Evolutionary conservation across 2,888 invertebrate genomes (phyloP), one percentile per base, ranked within the genome.

Genomic region (Ctenicera cuprea): DNA sequence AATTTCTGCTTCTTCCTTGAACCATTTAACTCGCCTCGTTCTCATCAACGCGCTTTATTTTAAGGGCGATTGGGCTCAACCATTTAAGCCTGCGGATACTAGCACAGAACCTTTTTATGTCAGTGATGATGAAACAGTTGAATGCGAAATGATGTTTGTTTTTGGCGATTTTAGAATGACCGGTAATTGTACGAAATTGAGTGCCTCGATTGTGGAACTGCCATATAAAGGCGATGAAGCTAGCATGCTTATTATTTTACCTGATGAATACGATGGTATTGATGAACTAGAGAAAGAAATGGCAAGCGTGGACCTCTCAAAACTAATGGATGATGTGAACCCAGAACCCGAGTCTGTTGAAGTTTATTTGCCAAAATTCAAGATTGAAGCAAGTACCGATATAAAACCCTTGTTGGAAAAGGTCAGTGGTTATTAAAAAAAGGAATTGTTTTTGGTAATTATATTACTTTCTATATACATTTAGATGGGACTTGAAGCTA

Each of bases 31-130:
- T 0, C 88, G 91, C 62, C 86, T 95, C 71, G 92, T 96, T 1
- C 89, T 97, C 3, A 90, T 95, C 1, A 97, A 95, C 84, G 96
- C 95, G 0, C 90, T 97, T 16, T 95, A 96, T 84, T 96, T 97
- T 87, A 96, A 96, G 89, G 91, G 93, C 1, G 88, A 90, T 41
- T 97, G 96, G 95, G 85, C 88, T 54, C 84, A 89, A 30, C 89
- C 92, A 79, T 97, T 97, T 82, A 83, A 92, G 20, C 82, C 88
- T 0, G 80, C 82, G 0, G 38, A 80, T 1, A 97, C 96, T 0
- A 78, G 75, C 12, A 88, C 90, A 0, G 88, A 87, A 66, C 89
- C 90, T 0, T 97, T 97, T 88, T 89, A 91, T 81, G 73, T 92
- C 9, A 88, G 88, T 52, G 85, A 85, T n/a, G 86, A 85, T 0